Conservation (phyloP, 2,888 invertebrate species). For the Seladonia tumulorum region DNA sequence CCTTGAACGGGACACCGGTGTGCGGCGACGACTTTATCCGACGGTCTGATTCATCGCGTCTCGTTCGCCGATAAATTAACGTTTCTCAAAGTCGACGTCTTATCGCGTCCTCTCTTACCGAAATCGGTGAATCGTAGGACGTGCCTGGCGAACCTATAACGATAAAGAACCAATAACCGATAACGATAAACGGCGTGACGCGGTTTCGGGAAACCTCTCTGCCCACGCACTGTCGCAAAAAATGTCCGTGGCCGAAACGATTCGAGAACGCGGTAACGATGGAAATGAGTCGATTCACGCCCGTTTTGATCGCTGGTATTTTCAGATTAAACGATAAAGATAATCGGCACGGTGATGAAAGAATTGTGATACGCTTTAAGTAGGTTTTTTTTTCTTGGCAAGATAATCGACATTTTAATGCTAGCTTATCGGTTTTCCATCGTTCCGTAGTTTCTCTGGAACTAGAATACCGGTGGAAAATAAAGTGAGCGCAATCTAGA, state of each 20-base stretch:
- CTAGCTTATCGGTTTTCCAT: neutral
- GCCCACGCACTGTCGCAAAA: neutral
- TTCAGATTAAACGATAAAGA: neutral
- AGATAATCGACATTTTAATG: too few species aligned
- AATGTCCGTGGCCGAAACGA: neutral
- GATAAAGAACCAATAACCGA: constrained; percentile 50
- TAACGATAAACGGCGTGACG: constrained; percentile 53
- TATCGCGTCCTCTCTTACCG: constrained; percentile 40
- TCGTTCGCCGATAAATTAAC: constrained; percentile 51
- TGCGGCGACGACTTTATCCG: constrained; percentile 52
- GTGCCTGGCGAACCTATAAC: constrained; percentile 45
- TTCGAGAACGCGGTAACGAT: neutral
- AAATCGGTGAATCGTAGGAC: constrained; percentile 52
- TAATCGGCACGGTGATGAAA: too few species aligned
- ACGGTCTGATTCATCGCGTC: constrained; percentile 36
- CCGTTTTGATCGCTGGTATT: neutral
- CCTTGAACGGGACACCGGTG: constrained; percentile 40
- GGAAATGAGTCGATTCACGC: neutral
- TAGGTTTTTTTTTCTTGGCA: too few species aligned
- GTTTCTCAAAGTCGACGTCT: constrained; percentile 26
- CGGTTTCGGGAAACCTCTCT: constrained; percentile 16
- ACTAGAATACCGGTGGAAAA: neutral
- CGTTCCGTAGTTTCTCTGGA: neutral
- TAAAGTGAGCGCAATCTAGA: neutral
- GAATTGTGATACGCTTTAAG: too few species aligned